Base-by-base conservation (phyloP, 2,888 invertebrate genomes). In the Tipula lateralis region DNA sequence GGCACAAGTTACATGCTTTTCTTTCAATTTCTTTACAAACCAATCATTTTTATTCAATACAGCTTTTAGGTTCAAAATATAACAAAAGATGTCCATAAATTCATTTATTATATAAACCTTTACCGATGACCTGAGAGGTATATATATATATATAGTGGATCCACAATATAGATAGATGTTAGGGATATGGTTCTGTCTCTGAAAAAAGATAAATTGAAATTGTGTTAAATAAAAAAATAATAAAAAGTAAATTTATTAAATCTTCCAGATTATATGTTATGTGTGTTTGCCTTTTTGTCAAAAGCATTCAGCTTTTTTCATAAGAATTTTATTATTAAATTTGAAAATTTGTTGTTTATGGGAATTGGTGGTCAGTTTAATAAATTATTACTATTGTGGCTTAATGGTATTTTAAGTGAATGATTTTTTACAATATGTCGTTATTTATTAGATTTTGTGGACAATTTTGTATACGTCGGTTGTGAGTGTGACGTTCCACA, bases 61-160 rank as follows among this genome's bases (percentile, higher is more conserved):
- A 9, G 66, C 24, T 24, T 66, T 66, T 24, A 24, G 66, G 66
- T 66, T 12, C 66, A 66, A 4, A 2, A 44, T n/a, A 44, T n/a
- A 5, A 66, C 9, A 24, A 66, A 66, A 24, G 66, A 66, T 66
- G 66, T 12, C 66, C 66, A 66, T 66, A 66, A 19, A 66, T 12
- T 66, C 66, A 66, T 66, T 66, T 66, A 66, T 66, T 66, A n/a
- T 66, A 24, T 66, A 66, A 66, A 66, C 66, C 66, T 66, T 66
- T 66, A 24, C 9, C 6, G 50, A 19, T 50, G 50, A 50, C 50
- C 50, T 50, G 50, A 24, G 24, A 66, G 66, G 66, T 66, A 66
- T 24, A 19, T n/a, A n/a, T n/a, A n/a, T n/a, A n/a, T n/a, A n/a
- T n/a, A n/a, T n/a, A n/a, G 2, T 66, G 66, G 66, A 66, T 24